Conservation (phyloP, 2,888 invertebrate genomes). For the Amblyteles armatorius region DNA sequence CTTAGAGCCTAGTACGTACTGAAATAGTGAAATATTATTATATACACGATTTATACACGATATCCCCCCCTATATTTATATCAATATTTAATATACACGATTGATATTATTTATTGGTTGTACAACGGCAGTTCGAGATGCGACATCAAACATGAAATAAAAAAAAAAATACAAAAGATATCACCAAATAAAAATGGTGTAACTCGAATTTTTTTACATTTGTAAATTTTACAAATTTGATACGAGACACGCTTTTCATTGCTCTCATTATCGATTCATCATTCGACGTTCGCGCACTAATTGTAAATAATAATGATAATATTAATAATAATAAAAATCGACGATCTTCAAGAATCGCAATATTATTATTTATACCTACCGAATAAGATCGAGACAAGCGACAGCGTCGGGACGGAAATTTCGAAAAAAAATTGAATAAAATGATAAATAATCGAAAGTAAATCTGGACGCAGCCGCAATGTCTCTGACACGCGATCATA, state of each 20-base stretch:
- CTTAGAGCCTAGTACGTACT: constrained; percentile 60
- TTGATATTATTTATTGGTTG: constrained; percentile 81
- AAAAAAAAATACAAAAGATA: constrained; percentile 22
- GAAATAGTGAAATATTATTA: constrained; percentile 57
- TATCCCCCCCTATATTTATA: constrained; percentile 60
- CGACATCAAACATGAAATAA: constrained; percentile 57
- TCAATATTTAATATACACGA: constrained; percentile 72
- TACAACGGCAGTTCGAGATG: constrained; percentile 70
- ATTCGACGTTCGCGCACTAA: constrained; percentile 32
- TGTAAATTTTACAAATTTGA: constrained; percentile 56
- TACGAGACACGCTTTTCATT: constrained; percentile 18
- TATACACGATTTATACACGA: constrained; percentile 48
- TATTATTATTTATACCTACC: constrained; percentile 7
- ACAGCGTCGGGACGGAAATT: neutral
- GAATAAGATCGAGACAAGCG: neutral
- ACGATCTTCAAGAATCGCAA: constrained; percentile 11
- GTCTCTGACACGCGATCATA: constrained; percentile 65
- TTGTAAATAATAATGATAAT: constrained; percentile 61
- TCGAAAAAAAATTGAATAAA: neutral
- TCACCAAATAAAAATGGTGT: neutral
- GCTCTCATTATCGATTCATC: constrained; percentile 31
- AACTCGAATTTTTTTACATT: constrained; percentile 37
- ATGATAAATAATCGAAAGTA: neutral
- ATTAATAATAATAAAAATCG: constrained; percentile 63
- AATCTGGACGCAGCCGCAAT: neutral